These are phyloP conservation scores for Lepetodrilus schrolli DNA, from an alignment of 2,888 invertebrate species.

Conservation along the genomic window DNA sequence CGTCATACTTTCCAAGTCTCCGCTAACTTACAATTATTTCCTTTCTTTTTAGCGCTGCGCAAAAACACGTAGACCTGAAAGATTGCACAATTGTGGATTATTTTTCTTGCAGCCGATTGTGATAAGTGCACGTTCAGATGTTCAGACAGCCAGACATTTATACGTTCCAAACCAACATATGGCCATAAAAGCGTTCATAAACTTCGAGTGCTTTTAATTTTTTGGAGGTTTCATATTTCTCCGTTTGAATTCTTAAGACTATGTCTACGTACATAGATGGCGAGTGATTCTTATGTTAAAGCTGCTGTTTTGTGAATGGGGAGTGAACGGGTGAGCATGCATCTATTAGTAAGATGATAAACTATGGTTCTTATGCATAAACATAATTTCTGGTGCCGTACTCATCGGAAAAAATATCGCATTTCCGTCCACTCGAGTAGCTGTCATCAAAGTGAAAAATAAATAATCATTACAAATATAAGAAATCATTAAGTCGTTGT, in stretches of 20 bases:
- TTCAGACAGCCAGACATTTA: neutral
- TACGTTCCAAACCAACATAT: neutral
- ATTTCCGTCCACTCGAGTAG: neutral
- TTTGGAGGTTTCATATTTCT: neutral
- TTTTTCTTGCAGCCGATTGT: too few relatives aligned
- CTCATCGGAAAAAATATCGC: neutral
- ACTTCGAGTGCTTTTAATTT: neutral
- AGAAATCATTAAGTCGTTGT: neutral
- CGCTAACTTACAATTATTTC: too few relatives aligned
- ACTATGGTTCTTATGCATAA: neutral
- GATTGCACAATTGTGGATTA: too few relatives aligned
- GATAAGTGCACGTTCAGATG: too few relatives aligned
- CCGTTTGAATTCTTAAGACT: neutral
- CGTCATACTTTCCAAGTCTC: too few relatives aligned
- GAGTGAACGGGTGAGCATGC: neutral
- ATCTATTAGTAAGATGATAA: neutral
- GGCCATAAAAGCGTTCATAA: neutral
- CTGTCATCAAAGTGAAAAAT: neutral
- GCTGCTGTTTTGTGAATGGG: too few relatives aligned
- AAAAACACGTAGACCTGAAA: neutral
- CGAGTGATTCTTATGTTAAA: neutral
- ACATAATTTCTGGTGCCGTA: neutral
- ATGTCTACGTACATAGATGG: neutral
- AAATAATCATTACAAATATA: neutral
- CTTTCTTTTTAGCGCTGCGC: neutral